These are phyloP conservation scores for Chiroxiphia lanceolata DNA, from an alignment of 2,797 vertebrate genomes.

Conservation along the genomic window DNA sequence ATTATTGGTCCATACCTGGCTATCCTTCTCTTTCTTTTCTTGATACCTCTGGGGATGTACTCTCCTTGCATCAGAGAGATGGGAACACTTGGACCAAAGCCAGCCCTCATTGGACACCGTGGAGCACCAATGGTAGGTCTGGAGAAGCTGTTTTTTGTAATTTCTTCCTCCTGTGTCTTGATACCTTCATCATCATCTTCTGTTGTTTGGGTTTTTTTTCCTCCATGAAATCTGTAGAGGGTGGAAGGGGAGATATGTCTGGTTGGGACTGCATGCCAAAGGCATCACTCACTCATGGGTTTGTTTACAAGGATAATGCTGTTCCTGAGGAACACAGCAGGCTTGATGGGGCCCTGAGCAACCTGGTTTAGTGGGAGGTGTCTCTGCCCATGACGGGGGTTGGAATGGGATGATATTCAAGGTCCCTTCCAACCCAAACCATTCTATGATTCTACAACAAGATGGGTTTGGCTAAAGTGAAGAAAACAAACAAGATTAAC, in stretches of 20 bases:
- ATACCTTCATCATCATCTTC: background rate
- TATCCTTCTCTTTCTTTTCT: slow-evolving; percentile 84
- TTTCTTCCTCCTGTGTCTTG: background rate
- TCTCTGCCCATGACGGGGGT: background rate
- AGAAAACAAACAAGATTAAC: background rate
- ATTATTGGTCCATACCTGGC: slow-evolving; percentile 83
- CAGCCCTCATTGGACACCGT: slow-evolving; percentile 87
- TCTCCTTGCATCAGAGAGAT: slow-evolving; percentile 89
- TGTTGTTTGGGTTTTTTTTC: background rate
- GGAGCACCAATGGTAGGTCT: slow-evolving; percentile 90
- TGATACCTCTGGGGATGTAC: slow-evolving; percentile 89
- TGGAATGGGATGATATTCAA: background rate
- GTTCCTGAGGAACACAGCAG: background rate
- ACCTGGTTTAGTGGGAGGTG: background rate
- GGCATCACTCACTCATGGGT: background rate
- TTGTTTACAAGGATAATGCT: background rate
- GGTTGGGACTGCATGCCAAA: background rate
- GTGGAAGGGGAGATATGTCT: background rate
- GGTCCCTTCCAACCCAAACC: background rate
- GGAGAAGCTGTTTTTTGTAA: background rate
- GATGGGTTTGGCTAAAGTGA: background rate
- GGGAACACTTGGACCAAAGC: slow-evolving; percentile 85
- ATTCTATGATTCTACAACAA: background rate
- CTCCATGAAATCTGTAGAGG: background rate
- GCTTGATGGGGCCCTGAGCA: background rate